A percentile compares a stretch with the other conserved stretches of the same genome.
Evolutionary conservation across 2,113 vertebrate species (phyloP).

Genomic region (Camelus bactrianus): DNA sequence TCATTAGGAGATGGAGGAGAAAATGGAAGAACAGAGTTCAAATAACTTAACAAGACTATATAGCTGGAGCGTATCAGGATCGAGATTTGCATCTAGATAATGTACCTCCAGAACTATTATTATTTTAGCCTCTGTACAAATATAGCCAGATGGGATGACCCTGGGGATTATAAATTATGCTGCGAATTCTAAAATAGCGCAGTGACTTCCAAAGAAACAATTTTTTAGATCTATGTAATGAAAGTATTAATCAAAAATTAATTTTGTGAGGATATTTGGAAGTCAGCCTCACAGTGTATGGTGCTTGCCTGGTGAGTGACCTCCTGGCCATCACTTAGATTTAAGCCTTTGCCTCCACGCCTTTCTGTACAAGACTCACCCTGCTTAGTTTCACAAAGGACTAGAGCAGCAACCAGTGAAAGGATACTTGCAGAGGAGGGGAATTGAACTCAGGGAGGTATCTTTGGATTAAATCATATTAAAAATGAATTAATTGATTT

Average conservation of each 20-base stretch:
- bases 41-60: neutral
- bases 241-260: neutral
- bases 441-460: rapidly evolving
- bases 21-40: neutral
- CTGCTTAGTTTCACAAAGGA: neutral
- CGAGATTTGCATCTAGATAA: neutral
- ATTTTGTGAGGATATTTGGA: neutral
- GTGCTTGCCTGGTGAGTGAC: neutral
- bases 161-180: neutral
- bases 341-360: neutral
- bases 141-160: neutral
- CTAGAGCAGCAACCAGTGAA: neutral
- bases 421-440: neutral
- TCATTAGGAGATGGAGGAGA: neutral
- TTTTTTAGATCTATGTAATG: neutral
- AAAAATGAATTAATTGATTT: conserved; percentile 16
- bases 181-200: neutral
- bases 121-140: neutral
- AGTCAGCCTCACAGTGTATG: neutral
- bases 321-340: neutral
- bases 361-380: neutral
- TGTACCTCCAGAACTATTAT: neutral
- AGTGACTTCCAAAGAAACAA: neutral
- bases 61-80: no score
- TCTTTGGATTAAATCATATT: neutral